Base-by-base conservation (phyloP, 2,888 invertebrate genomes). In the Cosmopolites sordidus region DNA sequence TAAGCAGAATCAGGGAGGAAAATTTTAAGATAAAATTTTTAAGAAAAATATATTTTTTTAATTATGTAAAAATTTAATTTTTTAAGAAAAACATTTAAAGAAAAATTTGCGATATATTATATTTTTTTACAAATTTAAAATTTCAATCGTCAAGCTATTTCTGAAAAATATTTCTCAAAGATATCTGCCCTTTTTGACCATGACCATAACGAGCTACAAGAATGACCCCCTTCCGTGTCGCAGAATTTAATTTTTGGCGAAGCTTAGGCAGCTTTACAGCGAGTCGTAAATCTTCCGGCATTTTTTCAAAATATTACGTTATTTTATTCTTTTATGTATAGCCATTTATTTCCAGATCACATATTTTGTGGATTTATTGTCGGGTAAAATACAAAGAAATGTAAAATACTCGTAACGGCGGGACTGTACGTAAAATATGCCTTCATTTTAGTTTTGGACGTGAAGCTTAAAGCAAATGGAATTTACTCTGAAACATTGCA, bases 341-440 rank as follows among this genome's bases (percentile, higher is more conserved):
- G 12, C 33, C 33, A 33, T 33, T 33, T 33, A 33, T 33, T 33
- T 33, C 33, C 33, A 12, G 33, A 33, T 33, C 33, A 33, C 33
- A 33, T 33, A 33, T 33, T 12, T 33, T 11, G 33, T 12, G 33
- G 33, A 33, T 33, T 33, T 33, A 33, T 33, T 11, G 33, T 12
- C 8, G 11, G 4, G n/a, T 6, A 33, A 33, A 33, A 33, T 33
- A 33, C 33, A 33, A 11, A 11, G 33, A 33, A 12, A 33, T 33
- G 33, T 33, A 33, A 33, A 33, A 33, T 33, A 12, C 33, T 33
- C 11, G 33, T 33, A 12, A 12, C 33, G 33, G 33, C 12, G 33
- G 4, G 5, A 33, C n/a, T 33, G 33, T 33, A 11, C 12, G 33
- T 33, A 12, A 33, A 33, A 33, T 33, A 33, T 33, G 33, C 3